These are phyloP conservation scores for Platyrinchus mystaceus DNA, from an alignment of 2,797 vertebrate genomes.

Conservation along the genomic window DNA sequence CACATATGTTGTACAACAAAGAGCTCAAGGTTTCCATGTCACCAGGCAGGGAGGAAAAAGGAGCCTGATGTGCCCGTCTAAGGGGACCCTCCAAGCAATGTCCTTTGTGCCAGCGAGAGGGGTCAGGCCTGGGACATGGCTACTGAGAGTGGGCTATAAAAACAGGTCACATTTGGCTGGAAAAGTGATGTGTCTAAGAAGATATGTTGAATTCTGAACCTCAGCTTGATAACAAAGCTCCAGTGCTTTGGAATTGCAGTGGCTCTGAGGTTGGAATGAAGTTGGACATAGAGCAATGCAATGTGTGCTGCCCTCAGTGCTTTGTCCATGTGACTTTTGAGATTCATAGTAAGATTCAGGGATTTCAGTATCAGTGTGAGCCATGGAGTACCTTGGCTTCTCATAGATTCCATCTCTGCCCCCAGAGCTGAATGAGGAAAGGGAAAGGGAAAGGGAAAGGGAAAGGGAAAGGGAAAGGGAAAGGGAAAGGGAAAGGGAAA, in stretches of 20 bases:
- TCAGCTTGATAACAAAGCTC: not conserved
- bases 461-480: not conserved
- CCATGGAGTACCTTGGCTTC: not conserved
- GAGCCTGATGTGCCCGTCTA: not conserved
- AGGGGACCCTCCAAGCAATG: not conserved
- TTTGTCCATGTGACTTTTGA: not conserved
- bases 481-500: no score
- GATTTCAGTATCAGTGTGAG: not conserved
- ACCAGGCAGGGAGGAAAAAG: not conserved
- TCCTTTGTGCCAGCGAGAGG: not conserved
- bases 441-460: not conserved
- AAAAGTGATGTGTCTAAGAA: not conserved
- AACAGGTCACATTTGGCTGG: not conserved
- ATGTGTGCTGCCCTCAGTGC: not conserved
- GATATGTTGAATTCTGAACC: not conserved
- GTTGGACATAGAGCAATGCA: not conserved
- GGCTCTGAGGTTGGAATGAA: not conserved
- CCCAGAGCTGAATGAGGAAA: not conserved
- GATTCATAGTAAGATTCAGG: not conserved
- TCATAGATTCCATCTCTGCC: not conserved
- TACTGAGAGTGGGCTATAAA: not conserved
- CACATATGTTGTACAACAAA: not conserved
- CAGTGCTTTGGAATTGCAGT: not conserved
- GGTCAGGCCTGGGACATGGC: not conserved
- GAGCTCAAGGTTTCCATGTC: not conserved